These are phyloP conservation scores for Buathra laborator DNA, from an alignment of 2,888 invertebrate genomes.

Conservation along the genomic window DNA sequence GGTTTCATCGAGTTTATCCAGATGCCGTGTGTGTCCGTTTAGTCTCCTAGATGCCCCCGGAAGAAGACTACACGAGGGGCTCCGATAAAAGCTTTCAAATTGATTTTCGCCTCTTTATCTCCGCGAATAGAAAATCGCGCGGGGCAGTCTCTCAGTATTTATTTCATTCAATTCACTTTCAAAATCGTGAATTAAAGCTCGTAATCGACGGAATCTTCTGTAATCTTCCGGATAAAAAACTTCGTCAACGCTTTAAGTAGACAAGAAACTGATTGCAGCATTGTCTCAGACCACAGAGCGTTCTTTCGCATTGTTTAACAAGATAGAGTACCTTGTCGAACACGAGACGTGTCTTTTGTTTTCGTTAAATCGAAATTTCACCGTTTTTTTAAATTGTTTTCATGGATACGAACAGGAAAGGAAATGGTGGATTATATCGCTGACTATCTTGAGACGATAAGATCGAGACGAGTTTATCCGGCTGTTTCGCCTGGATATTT, in stretches of 20 bases:
- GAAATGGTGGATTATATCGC: constrained; percentile 99
- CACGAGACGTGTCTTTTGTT: background rate
- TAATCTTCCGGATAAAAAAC: constrained; percentile 19
- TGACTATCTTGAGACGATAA: constrained; percentile 96
- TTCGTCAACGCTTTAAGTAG: background rate
- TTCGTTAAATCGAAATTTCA: no score
- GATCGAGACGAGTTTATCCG: constrained; percentile 96
- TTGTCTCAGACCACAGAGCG: background rate
- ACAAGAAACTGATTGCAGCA: background rate
- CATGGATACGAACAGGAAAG: constrained; percentile 90
- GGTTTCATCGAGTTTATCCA: constrained; percentile 45
- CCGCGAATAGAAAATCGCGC: background rate
- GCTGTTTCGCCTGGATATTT: constrained; percentile 98
- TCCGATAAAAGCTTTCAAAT: constrained; percentile 68
- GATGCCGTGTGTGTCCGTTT: constrained; percentile 14
- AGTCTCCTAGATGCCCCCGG: background rate
- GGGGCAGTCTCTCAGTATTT: background rate
- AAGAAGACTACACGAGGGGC: constrained; percentile 42
- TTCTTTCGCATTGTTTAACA: background rate
- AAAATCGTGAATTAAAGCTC: constrained; percentile 16
- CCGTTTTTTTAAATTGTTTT: background rate
- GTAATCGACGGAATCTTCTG: constrained; percentile 21
- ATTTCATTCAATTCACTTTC: background rate
- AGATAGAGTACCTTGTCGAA: background rate
- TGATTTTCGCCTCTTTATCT: constrained; percentile 48